Evolutionary conservation across 2,797 vertebrate genomes (phyloP).

Genomic region (Spinus pinus): DNA sequence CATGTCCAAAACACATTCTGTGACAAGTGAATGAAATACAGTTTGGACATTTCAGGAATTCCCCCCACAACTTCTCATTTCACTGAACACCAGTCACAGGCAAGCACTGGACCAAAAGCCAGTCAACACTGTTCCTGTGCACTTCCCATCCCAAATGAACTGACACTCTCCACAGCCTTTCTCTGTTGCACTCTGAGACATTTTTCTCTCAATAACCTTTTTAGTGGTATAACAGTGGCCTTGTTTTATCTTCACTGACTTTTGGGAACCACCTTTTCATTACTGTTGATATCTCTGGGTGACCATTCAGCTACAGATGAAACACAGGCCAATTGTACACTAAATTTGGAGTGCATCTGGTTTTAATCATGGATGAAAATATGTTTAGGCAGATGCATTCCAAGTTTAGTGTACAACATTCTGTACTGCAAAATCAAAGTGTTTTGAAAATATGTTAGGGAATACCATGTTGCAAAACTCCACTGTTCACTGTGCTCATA

Average conservation of each 20-base stretch:
- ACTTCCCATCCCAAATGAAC: not conserved
- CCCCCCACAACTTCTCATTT: not conserved
- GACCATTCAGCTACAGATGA: not conserved
- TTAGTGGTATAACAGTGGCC: not conserved
- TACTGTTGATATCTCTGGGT: not conserved
- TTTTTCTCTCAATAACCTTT: not conserved
- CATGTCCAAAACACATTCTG: not conserved
- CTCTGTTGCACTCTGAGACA: not conserved
- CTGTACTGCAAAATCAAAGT: not conserved
- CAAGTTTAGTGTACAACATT: not conserved
- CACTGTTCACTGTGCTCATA: not conserved
- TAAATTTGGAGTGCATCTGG: not conserved
- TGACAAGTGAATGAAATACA: not conserved
- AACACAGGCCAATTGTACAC: not conserved
- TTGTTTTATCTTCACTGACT: not conserved
- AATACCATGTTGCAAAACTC: not conserved
- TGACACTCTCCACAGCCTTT: not conserved
- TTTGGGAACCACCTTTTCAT: not conserved
- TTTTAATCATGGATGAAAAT: not conserved
- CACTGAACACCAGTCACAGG: not conserved
- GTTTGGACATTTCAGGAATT: not conserved
- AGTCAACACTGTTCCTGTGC: not conserved
- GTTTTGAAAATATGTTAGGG: not conserved
- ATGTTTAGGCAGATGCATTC: not conserved
- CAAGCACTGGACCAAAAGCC: not conserved